Conservation (phyloP, 2,113 vertebrate genomes). For the Callionymus lyra region DNA sequence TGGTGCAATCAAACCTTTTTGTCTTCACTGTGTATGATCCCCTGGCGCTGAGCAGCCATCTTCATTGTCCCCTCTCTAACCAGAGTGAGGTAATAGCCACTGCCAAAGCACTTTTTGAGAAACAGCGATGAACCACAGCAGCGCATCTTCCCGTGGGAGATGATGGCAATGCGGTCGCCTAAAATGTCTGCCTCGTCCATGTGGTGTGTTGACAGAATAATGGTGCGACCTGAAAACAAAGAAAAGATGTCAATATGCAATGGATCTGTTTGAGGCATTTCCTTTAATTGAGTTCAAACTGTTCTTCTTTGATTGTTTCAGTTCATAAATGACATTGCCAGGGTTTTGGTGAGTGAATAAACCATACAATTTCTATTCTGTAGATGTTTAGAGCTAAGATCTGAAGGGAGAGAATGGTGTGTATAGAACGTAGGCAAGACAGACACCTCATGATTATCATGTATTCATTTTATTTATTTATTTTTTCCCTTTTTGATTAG, state of each 20-base stretch:
- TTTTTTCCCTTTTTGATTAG: constrained; percentile 18
- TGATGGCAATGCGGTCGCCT: constrained; percentile 91
- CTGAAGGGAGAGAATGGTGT: too few species aligned
- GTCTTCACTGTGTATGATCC: constrained; percentile 62
- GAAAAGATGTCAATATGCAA: too few species aligned
- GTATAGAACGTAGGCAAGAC: too few species aligned
- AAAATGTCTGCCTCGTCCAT: constrained; percentile 97
- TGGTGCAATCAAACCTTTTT: constrained; percentile 11
- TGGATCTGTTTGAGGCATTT: too few species aligned
- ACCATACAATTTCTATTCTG: too few species aligned
- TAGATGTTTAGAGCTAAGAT: too few species aligned
- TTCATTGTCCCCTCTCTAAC: constrained; percentile 63
- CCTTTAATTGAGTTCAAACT: too few species aligned
- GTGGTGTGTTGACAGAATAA: constrained; percentile 93
- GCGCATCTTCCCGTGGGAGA: constrained; percentile 86
- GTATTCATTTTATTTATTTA: too few species aligned
- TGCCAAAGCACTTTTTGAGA: constrained; percentile 89
- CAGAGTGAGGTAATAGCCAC: constrained; percentile 92
- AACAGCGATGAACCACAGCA: constrained; percentile 94
- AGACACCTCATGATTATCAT: too few species aligned
- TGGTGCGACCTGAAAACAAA: constrained; percentile 77
- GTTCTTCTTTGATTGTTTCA: too few species aligned
- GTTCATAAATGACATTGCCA: too few species aligned
- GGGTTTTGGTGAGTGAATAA: too few species aligned
- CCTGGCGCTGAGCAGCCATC: constrained; percentile 60